These are phyloP conservation scores for Panopea generosa DNA, from an alignment of 2,888 invertebrate species.

Conservation along the genomic window DNA sequence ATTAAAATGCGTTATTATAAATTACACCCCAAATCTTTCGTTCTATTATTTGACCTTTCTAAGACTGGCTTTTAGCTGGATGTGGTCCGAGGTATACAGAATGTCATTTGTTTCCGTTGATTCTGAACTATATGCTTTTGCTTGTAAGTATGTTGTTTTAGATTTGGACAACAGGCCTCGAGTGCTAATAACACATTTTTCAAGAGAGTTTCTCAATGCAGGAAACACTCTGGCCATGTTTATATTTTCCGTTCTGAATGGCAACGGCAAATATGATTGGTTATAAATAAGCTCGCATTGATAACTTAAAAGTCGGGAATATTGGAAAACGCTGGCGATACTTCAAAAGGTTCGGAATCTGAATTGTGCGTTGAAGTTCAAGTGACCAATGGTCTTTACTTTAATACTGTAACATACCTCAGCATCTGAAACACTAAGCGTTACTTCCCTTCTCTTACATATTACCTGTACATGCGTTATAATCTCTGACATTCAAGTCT, in stretches of 20 bases:
- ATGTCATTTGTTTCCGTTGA: conserved; percentile 32
- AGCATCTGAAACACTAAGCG: no score
- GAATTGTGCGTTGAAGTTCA: no score
- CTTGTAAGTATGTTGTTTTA: background rate
- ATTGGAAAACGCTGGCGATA: no score
- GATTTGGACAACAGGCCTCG: background rate
- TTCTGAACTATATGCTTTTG: background rate
- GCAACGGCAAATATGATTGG: conserved; percentile 10
- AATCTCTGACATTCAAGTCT: no score
- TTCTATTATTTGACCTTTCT: conserved; percentile 71
- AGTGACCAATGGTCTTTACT: no score
- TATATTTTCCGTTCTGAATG: background rate
- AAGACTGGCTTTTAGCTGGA: conserved; percentile 71
- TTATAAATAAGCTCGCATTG: conserved; percentile 3
- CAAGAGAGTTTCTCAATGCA: conserved; percentile 3
- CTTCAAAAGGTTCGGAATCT: no score
- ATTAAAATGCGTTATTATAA: background rate
- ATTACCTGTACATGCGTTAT: no score
- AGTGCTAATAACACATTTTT: background rate
- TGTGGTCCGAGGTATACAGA: conserved; percentile 74
- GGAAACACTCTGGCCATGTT: background rate
- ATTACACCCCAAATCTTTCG: conserved; percentile 10
- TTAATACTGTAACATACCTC: no score
- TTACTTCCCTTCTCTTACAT: no score
- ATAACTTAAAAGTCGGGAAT: no score